These are phyloP conservation scores for Drosophila lacicola DNA, from an alignment of 2,888 invertebrate species.

Conservation along the genomic window DNA sequence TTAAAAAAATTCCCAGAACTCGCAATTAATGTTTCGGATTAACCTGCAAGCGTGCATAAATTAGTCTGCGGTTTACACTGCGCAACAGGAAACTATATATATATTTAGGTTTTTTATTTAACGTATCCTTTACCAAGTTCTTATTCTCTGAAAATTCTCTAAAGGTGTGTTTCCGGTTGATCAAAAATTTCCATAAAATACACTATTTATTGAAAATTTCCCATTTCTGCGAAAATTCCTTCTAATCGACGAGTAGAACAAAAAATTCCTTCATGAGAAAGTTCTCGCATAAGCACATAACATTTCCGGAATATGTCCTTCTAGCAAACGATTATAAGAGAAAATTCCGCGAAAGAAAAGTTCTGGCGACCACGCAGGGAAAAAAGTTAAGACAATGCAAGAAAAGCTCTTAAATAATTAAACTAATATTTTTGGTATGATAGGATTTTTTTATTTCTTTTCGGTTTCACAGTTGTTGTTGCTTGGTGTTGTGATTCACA, in stretches of 20 bases:
- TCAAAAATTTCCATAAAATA: no score
- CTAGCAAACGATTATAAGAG: neutral
- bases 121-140: no score
- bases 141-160: no score
- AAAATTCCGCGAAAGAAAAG: neutral
- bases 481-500: slow-evolving; percentile 18
- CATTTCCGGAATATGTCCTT: neutral
- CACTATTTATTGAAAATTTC: no score
- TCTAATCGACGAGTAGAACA: no score
- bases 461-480: neutral
- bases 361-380: neutral
- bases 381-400: neutral
- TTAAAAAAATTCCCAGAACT: slow-evolving; percentile 29
- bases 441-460: neutral
- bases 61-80: slow-evolving; percentile 5
- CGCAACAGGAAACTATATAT: neutral
- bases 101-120: no score
- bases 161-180: no score
- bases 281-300: no score
- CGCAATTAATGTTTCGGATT: neutral
- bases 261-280: no score
- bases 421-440: no score
- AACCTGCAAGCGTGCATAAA: neutral
- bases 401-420: neutral
- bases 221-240: no score